Evolutionary conservation across 2,113 vertebrate genomes (phyloP).

Genomic region (Periophthalmodon schlosseri): DNA sequence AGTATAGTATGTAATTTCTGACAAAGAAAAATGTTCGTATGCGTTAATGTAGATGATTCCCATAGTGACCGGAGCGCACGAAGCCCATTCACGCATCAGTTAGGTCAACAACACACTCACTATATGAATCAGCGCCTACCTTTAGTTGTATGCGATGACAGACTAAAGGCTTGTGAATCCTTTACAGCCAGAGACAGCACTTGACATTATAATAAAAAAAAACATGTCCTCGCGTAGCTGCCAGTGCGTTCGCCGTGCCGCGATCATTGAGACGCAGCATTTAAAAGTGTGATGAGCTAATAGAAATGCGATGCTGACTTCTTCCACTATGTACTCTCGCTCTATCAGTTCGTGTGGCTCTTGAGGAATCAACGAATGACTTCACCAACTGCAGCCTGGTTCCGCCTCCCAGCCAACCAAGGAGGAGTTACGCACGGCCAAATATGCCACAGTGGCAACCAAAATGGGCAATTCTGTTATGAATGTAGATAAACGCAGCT

Average conservation of each 20-base stretch:
- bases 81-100: background rate
- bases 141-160: constrained; percentile 22
- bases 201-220: constrained; percentile 3
- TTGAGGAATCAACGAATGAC: constrained; percentile 19
- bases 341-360: background rate
- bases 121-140: constrained; percentile 45
- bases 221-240: background rate
- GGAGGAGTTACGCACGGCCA: constrained; percentile 21
- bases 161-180: constrained; percentile 17
- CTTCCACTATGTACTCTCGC: background rate
- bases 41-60: background rate
- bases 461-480: background rate
- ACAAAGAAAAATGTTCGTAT: background rate
- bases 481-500: no score
- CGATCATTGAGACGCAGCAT: background rate
- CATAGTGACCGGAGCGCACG: background rate
- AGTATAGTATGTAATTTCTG: no score
- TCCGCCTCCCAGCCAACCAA: constrained; percentile 52
- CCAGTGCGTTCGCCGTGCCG: no score
- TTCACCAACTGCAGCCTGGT: constrained; percentile 17
- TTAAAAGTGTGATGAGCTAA: background rate
- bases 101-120: background rate
- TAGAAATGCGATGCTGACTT: constrained; percentile 4
- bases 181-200: constrained; percentile 11
- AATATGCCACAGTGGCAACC: constrained; percentile 50